Evolutionary conservation across 1,140 invertebrate genomes (phyloP).

Genomic region (Nymphalis io): DNA sequence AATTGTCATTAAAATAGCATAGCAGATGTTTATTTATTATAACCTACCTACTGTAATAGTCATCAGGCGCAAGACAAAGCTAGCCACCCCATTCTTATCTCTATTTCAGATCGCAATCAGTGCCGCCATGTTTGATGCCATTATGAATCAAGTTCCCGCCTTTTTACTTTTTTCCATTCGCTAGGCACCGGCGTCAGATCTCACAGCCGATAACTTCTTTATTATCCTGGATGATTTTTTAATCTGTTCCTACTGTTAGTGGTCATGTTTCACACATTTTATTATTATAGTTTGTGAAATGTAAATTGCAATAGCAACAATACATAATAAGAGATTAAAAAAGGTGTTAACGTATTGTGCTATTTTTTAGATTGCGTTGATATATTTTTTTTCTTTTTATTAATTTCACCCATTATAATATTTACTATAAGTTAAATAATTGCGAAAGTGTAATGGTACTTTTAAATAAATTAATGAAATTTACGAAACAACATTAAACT

Average conservation of each 20-base stretch:
- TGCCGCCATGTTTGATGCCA: slow-evolving; percentile 73
- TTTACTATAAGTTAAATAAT: neutral
- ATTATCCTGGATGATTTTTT: slow-evolving; percentile 79
- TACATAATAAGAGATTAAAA: neutral
- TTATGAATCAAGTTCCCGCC: slow-evolving; percentile 79
- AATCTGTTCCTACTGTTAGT: slow-evolving; percentile 65
- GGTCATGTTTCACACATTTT: slow-evolving; percentile 54
- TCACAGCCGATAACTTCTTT: slow-evolving; percentile 76
- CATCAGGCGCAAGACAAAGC: slow-evolving; percentile 73
- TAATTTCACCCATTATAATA: neutral
- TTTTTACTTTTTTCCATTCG: slow-evolving; percentile 78
- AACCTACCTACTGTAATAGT: slow-evolving; percentile 50
- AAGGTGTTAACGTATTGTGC: neutral
- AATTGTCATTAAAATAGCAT: slow-evolving; percentile 38
- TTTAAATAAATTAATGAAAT: too few species aligned
- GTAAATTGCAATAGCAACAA: slow-evolving; percentile 7
- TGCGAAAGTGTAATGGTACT: neutral
- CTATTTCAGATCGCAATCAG: slow-evolving; percentile 74
- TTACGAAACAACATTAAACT: too few species aligned
- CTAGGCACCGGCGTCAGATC: slow-evolving; percentile 76
- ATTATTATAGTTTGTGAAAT: slow-evolving; percentile 40
- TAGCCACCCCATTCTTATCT: slow-evolving; percentile 67
- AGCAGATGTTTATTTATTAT: slow-evolving; percentile 51
- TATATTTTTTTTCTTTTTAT: neutral
- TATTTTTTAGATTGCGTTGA: neutral